Evolutionary conservation across 2,888 invertebrate genomes (phyloP).

Genomic region (Chironomus tentans): DNA sequence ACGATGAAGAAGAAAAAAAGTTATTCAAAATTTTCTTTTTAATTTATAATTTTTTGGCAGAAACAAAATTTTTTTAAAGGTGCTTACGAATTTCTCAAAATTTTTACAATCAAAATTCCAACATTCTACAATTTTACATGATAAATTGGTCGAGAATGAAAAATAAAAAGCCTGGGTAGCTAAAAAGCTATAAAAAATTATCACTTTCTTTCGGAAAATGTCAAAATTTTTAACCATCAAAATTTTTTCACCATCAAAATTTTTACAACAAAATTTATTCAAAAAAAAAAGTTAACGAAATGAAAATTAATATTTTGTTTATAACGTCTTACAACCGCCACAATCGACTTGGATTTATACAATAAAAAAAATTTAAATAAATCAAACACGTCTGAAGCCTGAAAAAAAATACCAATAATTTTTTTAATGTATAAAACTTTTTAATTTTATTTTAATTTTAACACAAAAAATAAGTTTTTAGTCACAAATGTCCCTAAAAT

Average conservation of each 20-base stretch:
- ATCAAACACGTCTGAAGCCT: slow-evolving; percentile 27
- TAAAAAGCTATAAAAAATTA: neutral
- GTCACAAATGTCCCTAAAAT: slow-evolving; percentile 41
- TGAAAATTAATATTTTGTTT: slow-evolving; percentile 25
- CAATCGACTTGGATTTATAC: neutral
- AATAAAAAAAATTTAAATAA: neutral
- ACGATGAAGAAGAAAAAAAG: no score
- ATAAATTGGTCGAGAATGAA: no score
- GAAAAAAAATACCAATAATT: slow-evolving; percentile 26
- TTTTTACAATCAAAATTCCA: neutral
- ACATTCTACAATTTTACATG: neutral
- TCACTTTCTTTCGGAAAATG: neutral
- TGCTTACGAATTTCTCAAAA: slow-evolving; percentile 7
- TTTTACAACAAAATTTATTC: neutral
- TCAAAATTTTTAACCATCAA: neutral
- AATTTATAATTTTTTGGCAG: neutral
- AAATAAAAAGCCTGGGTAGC: neutral
- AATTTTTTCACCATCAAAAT: slow-evolving; percentile 11
- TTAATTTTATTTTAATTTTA: no score
- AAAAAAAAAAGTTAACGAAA: neutral
- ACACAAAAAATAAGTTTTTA: slow-evolving; percentile 32
- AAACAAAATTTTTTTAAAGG: neutral
- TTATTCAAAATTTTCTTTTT: neutral
- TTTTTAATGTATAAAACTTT: no score
- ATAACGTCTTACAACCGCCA: slow-evolving; percentile 19